These are phyloP conservation scores for Patella depressa DNA, from an alignment of 2,888 invertebrate genomes.

Conservation along the genomic window DNA sequence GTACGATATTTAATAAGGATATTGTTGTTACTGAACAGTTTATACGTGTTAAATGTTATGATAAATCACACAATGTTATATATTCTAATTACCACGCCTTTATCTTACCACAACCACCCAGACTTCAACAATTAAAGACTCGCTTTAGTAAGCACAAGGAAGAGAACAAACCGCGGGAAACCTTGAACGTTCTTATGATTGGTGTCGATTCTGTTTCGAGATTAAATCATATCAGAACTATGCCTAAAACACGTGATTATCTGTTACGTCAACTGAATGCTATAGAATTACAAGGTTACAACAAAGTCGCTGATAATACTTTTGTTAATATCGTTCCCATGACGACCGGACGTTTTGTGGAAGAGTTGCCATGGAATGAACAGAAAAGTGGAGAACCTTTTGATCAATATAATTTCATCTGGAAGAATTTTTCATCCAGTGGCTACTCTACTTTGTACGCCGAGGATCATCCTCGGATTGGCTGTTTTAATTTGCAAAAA, in stretches of 20 bases:
- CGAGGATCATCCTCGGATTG: slow-evolving; percentile 85
- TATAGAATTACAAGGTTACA: slow-evolving; percentile 87
- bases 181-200: neutral
- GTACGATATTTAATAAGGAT: slow-evolving; percentile 6
- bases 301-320: slow-evolving; percentile 94
- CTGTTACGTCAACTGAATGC: slow-evolving; percentile 78
- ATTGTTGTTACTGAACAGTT: too few relatives aligned
- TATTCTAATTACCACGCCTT: too few relatives aligned
- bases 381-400: slow-evolving; percentile 66
- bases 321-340: slow-evolving; percentile 90
- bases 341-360: slow-evolving; percentile 77
- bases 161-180: slow-evolving; percentile 28
- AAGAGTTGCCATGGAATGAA: slow-evolving; percentile 64
- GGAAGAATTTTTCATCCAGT: slow-evolving; percentile 82
- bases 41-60: too few relatives aligned
- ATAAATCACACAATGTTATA: too few relatives aligned
- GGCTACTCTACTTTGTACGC: slow-evolving; percentile 85
- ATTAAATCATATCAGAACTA: slow-evolving; percentile 86
- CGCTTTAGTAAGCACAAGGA: neutral
- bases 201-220: slow-evolving; percentile 89
- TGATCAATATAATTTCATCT: slow-evolving; percentile 86
- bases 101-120: too few relatives aligned
- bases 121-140: too few relatives aligned
- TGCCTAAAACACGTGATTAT: slow-evolving; percentile 78
- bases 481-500: slow-evolving; percentile 85